Base-by-base conservation (phyloP, 2,113 vertebrate species). In the Cacatua alba region DNA sequence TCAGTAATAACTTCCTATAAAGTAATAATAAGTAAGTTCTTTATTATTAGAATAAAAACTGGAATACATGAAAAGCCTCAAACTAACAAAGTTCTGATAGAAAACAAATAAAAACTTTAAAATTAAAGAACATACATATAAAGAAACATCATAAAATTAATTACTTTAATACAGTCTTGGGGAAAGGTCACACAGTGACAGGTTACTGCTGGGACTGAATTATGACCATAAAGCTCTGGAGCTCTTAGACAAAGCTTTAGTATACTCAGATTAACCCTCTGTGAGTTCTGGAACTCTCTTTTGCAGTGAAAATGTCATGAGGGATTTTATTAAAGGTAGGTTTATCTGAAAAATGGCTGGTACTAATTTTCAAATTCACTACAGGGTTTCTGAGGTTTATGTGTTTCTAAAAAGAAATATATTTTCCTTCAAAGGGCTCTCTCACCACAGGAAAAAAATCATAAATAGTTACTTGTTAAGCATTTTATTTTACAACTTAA, bases 1-100 rank as follows among this genome's bases (percentile, higher is more conserved):
- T 85, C 63, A 88, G 35, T 89, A 53, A 83, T 59, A 90, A 81
- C 35, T 83, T 64, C 86, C 79, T 64, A 60, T 78, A 75, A 90
- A 70, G 44, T 92, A 92, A 88, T 81, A 94, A 95, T 82, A 72
- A 89, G 62, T 41, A 41, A 41, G 41, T 3, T 63, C 74, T 90
- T 86, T 59, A 88, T 81, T 78, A 70, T 77, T 93, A 63, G 59
- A 69, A 74, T 88, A 79, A 92, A 95, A 82, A 64, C 46, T 90
- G 29, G 31, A 78, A 59, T 37, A 81, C 43, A 83, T 60, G 21
- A 93, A 91, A 94, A 83, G 10, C 25, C 24, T 83, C 51, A 41
- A 67, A 86, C 35, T 46, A 39, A 65, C 7, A 15, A 75, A 89
- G 29, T 37, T 74, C 53, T 69, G 13, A 35, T 82, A 41, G 55